phyloP scores from a whole-genome alignment of 2,888 invertebrate species.

The Trachelus tabidus region DNA sequence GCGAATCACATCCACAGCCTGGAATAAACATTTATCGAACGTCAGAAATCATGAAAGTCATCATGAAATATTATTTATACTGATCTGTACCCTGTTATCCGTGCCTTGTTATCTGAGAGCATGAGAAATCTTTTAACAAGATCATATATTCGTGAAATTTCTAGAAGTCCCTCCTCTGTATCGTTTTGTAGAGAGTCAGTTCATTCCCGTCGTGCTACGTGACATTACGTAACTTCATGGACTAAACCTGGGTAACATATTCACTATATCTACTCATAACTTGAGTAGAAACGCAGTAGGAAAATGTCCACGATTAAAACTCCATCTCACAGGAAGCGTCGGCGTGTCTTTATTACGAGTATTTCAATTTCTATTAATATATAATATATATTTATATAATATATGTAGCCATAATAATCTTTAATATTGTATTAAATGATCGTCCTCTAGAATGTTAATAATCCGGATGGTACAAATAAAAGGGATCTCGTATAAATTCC shows the following conservation, averaged over 20 bases:
- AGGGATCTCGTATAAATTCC: too few species aligned
- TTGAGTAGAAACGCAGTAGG: too few species aligned
- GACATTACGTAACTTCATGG: too few species aligned
- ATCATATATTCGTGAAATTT: too few species aligned
- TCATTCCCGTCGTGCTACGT: too few species aligned
- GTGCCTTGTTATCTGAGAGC: background rate
- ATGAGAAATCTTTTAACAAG: background rate
- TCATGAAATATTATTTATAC: background rate
- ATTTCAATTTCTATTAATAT: slow-evolving; percentile 64
- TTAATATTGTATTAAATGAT: slow-evolving; percentile 54
- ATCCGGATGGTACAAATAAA: too few species aligned
- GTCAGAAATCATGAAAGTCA: background rate
- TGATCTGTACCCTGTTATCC: background rate
- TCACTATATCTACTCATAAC: too few species aligned
- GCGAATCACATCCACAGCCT: background rate
- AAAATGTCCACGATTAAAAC: too few species aligned
- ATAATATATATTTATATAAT: slow-evolving; percentile 61
- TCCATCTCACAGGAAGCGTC: slow-evolving; percentile 51
- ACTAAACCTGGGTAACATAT: too few species aligned
- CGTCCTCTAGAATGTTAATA: background rate
- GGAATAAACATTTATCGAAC: background rate
- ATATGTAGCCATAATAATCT: slow-evolving; percentile 63
- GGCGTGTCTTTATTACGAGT: slow-evolving; percentile 64
- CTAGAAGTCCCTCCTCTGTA: too few species aligned
- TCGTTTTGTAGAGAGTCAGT: too few species aligned